These are phyloP conservation scores for Oophaga pumilio DNA, from an alignment of 2,113 vertebrate species.

Conservation along the genomic window DNA sequence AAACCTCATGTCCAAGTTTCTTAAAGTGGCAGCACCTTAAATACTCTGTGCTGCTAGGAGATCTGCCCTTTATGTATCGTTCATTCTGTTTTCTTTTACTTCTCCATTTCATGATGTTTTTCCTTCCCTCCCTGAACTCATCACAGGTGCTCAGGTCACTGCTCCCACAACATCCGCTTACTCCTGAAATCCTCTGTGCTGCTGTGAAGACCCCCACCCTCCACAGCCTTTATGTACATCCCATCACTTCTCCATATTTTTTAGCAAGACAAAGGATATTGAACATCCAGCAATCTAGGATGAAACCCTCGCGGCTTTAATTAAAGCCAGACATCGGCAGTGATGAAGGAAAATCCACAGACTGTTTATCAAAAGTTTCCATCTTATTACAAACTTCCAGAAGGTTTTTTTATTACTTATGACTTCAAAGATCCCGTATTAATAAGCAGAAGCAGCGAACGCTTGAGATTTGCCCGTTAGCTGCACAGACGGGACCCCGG, in stretches of 20 bases:
- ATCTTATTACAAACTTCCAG: neutral
- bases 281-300: neutral
- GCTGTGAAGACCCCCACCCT: neutral
- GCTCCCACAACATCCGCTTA: too few species aligned
- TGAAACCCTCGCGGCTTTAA: neutral
- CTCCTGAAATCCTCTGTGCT: neutral
- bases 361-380: neutral
- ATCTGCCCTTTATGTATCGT: too few species aligned
- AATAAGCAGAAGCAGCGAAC: neutral
- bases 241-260: neutral
- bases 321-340: neutral
- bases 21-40: too few species aligned
- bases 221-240: neutral
- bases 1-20: neutral
- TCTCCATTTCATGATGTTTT: too few species aligned
- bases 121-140: too few species aligned
- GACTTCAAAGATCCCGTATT: slow-evolving; percentile 4
- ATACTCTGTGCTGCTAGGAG: too few species aligned
- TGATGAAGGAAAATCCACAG: neutral
- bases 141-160: too few species aligned
- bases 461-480: neutral
- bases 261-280: neutral
- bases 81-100: too few species aligned
- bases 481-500: neutral
- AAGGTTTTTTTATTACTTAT: neutral